Evolutionary conservation across 1,140 invertebrate genomes (phyloP), one percentile per base, ranked within the genome.

Genomic region (Leptinotarsa lineolata): DNA sequence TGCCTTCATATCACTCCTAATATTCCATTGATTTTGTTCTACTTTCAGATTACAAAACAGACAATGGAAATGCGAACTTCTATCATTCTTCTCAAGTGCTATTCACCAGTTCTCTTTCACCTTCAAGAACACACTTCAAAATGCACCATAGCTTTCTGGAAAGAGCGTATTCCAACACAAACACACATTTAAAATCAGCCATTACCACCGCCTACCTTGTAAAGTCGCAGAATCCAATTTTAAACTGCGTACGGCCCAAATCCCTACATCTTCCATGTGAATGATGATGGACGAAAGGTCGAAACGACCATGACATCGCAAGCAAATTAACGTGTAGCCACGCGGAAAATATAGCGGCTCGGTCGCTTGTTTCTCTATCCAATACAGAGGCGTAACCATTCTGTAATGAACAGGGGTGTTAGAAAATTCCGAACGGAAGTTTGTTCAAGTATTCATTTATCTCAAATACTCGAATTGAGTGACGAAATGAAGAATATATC

Each of bases 311-410:
- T 70, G 76, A 77, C 76, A 74, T 30, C 59, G 48, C 73, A 72
- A 70, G 58, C 73, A 74, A 77, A 77, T 77, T 77, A 77, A 74
- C 73, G 69, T 74, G 21, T 60, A 74, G 73, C 73, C 73, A 74
- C 67, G 76, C 70, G 79, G 79, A 81, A 81, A 79, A 79, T 81
- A 80, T 79, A 76, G 79, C 76, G 74, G 75, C 73, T 72, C 74
- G 65, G 63, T 60, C 72, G 72, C 70, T 73, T 74, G 73, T 77
- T 54, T 20, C 39, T 21, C 21, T 45, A 54, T 60, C 45, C 30
- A 11, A 0, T 11, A 39, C 16, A 54, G 16, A 3, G 48, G 48
- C n/a, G 48, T 54, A 54, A 18, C 48, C 13, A 2, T 39, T 3
- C 30, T 39, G 30, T 3, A 39, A 11, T 30, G 8, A 39, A 39